Evolutionary conservation across 2,888 invertebrate species (phyloP).

Genomic region (Hypena proboscidalis): DNA sequence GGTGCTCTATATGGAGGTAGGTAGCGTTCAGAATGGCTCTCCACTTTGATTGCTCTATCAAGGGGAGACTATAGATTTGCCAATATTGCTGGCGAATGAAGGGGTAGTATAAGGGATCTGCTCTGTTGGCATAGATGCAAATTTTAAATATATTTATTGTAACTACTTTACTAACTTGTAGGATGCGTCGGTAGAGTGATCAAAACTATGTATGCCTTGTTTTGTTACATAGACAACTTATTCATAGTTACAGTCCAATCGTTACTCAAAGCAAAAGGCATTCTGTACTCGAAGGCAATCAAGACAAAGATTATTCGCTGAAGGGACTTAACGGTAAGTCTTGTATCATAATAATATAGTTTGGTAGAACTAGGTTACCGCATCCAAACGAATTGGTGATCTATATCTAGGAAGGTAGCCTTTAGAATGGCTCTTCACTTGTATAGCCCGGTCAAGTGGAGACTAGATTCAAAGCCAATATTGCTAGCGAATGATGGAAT

Average conservation of each 20-base stretch:
- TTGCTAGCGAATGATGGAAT: too few relatives aligned
- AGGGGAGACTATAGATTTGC: neutral
- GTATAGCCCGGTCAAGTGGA: neutral
- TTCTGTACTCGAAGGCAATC: neutral
- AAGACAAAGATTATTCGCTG: neutral
- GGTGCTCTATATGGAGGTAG: neutral
- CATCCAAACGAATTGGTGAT: neutral
- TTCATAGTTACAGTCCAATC: too few relatives aligned
- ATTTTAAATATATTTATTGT: too few relatives aligned
- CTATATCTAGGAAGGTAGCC: neutral
- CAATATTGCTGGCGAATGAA: too few relatives aligned
- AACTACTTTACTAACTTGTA: too few relatives aligned
- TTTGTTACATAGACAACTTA: too few relatives aligned
- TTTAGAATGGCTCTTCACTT: conserved; percentile 2
- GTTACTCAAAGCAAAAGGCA: too few relatives aligned
- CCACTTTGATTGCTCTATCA: neutral
- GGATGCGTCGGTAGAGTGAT: too few relatives aligned
- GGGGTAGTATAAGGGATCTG: too few relatives aligned
- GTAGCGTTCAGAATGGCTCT: conserved; percentile 1
- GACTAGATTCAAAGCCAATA: neutral
- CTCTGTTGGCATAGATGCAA: too few relatives aligned
- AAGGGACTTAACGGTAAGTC: neutral
- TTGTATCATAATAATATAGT: conserved; percentile 5
- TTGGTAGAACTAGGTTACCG: conserved; percentile 1
- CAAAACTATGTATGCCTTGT: too few relatives aligned